These are phyloP conservation scores for Strigamia crassipes DNA, from an alignment of 2,888 invertebrate genomes.

Conservation along the genomic window DNA sequence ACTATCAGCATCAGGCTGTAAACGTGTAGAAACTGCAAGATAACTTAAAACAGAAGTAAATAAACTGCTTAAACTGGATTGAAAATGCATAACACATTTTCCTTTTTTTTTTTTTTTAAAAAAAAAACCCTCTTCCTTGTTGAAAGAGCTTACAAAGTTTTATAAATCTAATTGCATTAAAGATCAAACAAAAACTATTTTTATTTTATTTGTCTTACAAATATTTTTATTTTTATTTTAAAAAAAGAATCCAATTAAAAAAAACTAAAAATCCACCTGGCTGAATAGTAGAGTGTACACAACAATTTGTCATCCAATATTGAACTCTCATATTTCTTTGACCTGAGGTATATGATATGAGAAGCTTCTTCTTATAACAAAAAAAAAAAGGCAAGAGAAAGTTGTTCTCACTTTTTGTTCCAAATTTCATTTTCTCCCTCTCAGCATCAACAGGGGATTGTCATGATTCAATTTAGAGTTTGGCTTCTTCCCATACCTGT, in stretches of 20 bases:
- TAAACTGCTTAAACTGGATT: not conserved
- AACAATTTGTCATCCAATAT: slow-evolving; percentile 20
- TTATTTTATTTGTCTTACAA: not conserved
- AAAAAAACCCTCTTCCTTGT: not conserved
- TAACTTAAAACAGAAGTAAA: not conserved
- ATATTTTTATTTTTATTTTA: not conserved
- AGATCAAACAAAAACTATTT: not conserved
- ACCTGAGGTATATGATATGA: slow-evolving; percentile 2
- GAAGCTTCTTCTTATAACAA: slow-evolving; percentile 25
- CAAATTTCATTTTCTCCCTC: slow-evolving; percentile 40
- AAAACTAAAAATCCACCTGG: not conserved
- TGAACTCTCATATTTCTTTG: slow-evolving; percentile 38
- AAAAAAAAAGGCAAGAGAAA: not conserved
- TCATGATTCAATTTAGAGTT: slow-evolving; percentile 39
- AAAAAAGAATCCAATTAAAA: not conserved
- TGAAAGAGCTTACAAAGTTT: not conserved
- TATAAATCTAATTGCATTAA: not conserved
- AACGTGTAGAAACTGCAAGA: slow-evolving; percentile 28
- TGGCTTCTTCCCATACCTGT: slow-evolving; percentile 42
- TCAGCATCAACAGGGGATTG: slow-evolving; percentile 42
- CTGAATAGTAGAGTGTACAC: not conserved
- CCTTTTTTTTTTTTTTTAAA: not conserved
- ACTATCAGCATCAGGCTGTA: slow-evolving; percentile 36
- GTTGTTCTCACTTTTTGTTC: slow-evolving; percentile 37
- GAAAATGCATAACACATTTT: slow-evolving; percentile 37